Base-by-base conservation (phyloP, 23 tunicate genomes). In the Corella eumyota region DNA sequence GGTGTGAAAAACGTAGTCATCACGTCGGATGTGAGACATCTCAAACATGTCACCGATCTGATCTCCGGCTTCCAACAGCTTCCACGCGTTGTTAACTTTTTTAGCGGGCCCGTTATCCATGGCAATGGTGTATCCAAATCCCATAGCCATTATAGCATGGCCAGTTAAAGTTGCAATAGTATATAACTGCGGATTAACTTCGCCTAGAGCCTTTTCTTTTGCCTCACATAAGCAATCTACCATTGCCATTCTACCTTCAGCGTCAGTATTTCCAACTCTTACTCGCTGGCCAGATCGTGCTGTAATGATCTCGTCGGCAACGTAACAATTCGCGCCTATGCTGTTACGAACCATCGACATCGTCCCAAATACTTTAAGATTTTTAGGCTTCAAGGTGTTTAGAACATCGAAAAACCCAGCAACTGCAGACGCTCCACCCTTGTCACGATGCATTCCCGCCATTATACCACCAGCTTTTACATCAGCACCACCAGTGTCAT, bases 171-270 rank as follows among this genome's bases (percentile, higher is more conserved):
- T 92, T 22, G 98, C 98, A 66, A 92, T 83, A 19, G 98, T 92
- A 56, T 92, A 92, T 6, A 92, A 66, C 17, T 92, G 92, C 6
- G 98, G 93, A 52, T 92, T 81, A 4, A 72, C 78, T 47, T 65
- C 93, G 9, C 54, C 66, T 32, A 76, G 7, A 17, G 98, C 98
- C 15, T 27, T 33, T 40, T 92, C 98, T 37, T 92, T 92, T 7
- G 93, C 93, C 35, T 92, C 92, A 64, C 98, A 81, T 48, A 92
- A 52, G 32, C 91, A 92, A 66, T 92, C 98, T 32, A 71, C 88
- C 98, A 92, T 92, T 28, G 98, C 98, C 98, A 92, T 92, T 35
- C 98, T 60, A 27, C 98, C 98, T 62, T 92, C 98, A 44, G 98
- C 98, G 56, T 92, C 98, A 59, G 98, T 92, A 77, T 92, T 92